Base-by-base conservation (phyloP, 2,113 vertebrate species). In the Bostrychus sinensis region DNA sequence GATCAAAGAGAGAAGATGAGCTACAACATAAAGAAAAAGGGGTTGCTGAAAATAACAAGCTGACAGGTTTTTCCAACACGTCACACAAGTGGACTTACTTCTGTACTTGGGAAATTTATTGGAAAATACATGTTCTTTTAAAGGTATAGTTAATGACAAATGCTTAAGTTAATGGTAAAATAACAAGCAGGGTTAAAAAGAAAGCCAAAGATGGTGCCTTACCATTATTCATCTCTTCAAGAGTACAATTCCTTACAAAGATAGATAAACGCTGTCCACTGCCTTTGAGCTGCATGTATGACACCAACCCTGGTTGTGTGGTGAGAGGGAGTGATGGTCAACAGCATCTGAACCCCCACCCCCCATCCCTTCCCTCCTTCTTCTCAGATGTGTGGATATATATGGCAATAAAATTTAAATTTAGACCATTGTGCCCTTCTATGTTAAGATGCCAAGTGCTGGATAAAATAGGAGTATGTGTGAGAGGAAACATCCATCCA, bases 401-500 rank as follows among this genome's bases (percentile, higher is more conserved):
- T 81, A 86, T 82, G 80, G 75, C 38, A 84, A 74, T 76, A 76
- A 64, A 22, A 57, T 56, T 39, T 54, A 72, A 68, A 76, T 73
- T 72, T 75, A 68, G 58, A 67, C 30, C 20, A 26, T 59, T 46
- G 63, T 57, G 60, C 53, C 75, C 32, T 59, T 26, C 10, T 57
- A 25, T 25, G n/a, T 61, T 41, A 50, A 62, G 20, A 22, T 38
- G 46, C 32, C 45, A 66, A 51, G 39, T 51, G 36, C 17, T 20
- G 28, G 48, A 71, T 54, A 41, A 32, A 38, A 50, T 56, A 26
- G 63, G 10, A 72, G 55, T 58, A 71, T 42, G 48, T 68, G 58
- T 51, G 55, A 70, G 51, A 70, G 48, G 65, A 73, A 69, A 74
- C 53, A 59, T 72, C 38, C 22, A 22, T 68, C 41, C 54, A 36